Base-by-base conservation (phyloP, 2,113 vertebrate species). In the Antechinus flavipes region DNA sequence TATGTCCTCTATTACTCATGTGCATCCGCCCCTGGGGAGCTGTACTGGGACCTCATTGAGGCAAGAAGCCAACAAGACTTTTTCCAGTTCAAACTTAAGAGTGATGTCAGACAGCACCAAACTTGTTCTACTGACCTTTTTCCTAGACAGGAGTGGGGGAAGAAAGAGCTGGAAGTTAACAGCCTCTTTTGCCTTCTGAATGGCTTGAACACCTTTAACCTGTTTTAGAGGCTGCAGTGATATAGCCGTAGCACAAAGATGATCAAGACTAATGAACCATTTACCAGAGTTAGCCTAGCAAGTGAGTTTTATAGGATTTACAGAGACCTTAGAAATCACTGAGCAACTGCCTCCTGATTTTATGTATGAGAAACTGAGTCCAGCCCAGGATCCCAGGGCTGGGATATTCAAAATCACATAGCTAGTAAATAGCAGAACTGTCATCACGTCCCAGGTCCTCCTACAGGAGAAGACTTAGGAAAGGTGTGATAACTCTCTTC, bases 11-110 rank as follows among this genome's bases (percentile, higher is more conserved):
- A 49, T 49, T 84, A 50, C 90, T 52, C 46, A 49, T 90, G 90
- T 47, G 49, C 47, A 90, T 90, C 23, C 10, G 14, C 27, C 54
- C 91, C 42, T 30, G 2, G 42, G 54, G 92, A 54, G 19, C 35
- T 12, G 3, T 19, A 27, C 16, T 12, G 49, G 47, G 10, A 26
- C 25, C 47, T 27, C 4, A 0, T 30, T 26, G 42, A 0, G 1
- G 25, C 42, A 11, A 89, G n/a, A 42, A 46, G 49, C 91, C 25
- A 90, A 30, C 46, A 90, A 90, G 47, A 52, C 26, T 49, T 90
- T 90, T 90, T 90, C 90, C 49, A 90, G 10, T 50, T 52, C 10
- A 52, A 90, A 90, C 49, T 52, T 90, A 47, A 90, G 90, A 52
- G 25, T 49, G 90, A 90, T 49, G 24, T 90, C 49, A 90, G 47